Conservation (phyloP, 2,888 invertebrate species). For the Poecilobothrus nobilitatus region DNA sequence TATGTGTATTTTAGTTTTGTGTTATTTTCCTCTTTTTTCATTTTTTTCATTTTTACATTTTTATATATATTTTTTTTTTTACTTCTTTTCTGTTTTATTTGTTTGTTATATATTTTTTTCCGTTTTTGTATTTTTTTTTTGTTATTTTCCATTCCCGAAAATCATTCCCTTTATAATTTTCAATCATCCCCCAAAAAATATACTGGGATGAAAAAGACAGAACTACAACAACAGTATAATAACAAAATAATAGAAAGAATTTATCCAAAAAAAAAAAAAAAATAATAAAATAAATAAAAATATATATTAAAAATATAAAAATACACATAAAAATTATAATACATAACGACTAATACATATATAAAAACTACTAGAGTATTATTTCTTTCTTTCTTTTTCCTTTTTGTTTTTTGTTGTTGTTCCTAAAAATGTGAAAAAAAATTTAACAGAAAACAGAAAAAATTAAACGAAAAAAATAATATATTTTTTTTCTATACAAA, state of each 20-base stretch:
- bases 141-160: slow-evolving; percentile 1
- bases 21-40: slow-evolving; percentile 19
- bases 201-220: background rate
- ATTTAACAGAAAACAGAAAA: too few relatives aligned
- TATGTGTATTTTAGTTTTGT: slow-evolving; percentile 31
- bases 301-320: background rate
- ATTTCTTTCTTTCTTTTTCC: too few relatives aligned
- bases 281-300: background rate
- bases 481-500: background rate
- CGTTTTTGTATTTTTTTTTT: too few relatives aligned
- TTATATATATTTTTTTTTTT: background rate
- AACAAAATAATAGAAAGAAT: background rate
- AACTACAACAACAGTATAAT: too few relatives aligned
- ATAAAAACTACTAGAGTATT: background rate
- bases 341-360: background rate
- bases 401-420: background rate
- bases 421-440: background rate
- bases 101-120: background rate
- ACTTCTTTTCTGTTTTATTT: background rate
- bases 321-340: background rate
- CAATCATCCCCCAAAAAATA: background rate
- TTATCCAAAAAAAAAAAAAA: background rate
- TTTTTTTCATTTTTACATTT: background rate
- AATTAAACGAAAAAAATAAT: background rate
- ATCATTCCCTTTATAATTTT: background rate